Percentiles rank a stretch among this genome's conserved stretches.
These are phyloP conservation scores for Rhagologus leucostigma DNA, from an alignment of 2,113 vertebrate genomes.

Conservation along the genomic window DNA sequence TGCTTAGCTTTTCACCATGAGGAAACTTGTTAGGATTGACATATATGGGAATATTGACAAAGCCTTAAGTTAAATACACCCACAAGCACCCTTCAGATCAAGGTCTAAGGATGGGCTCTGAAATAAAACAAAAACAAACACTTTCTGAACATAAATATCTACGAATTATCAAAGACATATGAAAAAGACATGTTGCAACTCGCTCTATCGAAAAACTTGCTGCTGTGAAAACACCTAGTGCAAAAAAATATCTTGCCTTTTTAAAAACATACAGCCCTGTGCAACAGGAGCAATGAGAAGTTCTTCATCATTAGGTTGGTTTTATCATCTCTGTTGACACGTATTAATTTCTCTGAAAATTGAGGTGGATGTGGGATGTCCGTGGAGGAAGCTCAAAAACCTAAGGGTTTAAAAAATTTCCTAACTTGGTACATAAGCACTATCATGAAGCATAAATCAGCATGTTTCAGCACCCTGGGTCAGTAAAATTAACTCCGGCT, in stretches of 20 bases:
- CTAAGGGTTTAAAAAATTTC: neutral
- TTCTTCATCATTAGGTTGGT: neutral
- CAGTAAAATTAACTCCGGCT: neutral
- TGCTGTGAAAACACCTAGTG: neutral
- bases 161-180: neutral
- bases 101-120: slow-evolving; percentile 1
- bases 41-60: slow-evolving; percentile 7
- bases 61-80: neutral
- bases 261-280: neutral
- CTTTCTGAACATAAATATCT: neutral
- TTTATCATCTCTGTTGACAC: neutral
- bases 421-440: neutral
- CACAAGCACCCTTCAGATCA: neutral
- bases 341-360: neutral
- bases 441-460: neutral
- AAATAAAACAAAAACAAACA: neutral
- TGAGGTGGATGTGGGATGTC: too few relatives aligned
- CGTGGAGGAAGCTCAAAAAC: neutral
- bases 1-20: neutral
- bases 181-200: neutral
- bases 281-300: neutral
- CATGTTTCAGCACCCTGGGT: neutral
- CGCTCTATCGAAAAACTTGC: neutral
- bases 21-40: neutral
- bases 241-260: neutral